Evolutionary conservation across 2,113 vertebrate genomes (phyloP), one percentile per base, ranked within the genome.

Genomic region (Chloropsis cyanopogon): DNA sequence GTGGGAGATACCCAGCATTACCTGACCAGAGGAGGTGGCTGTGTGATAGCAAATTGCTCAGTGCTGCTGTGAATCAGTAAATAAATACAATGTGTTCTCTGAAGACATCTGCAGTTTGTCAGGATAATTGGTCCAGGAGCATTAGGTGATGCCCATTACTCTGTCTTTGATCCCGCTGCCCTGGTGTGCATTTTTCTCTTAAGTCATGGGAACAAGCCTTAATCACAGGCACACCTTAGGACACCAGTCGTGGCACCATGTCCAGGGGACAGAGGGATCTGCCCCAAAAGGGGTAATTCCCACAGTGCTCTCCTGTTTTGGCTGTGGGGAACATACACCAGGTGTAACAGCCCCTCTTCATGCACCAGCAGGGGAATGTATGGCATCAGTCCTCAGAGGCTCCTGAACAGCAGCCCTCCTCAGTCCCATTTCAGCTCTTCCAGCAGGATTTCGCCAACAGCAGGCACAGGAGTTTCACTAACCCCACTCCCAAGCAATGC

Each of bases 81-180:
- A 97, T 95, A 96, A 95, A 95, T 71, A 68, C 80, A 83, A 37
- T 5, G 70, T 92, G 72, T 57, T 87, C 91, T 49, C n/a, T 25
- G 49, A 82, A 78, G 77, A 65, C 73, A 84, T 92, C 85, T 96
- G 88, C 60, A 78, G 33, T 89, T 91, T 92, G 61, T 93, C 96
- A 95, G 61, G 59, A 69, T 93, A 96, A 95, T 91, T 90, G 81
- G 31, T 71, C 19, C 0, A 6, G 84, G 86, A 92, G 84, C 92
- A 91, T 78, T 84, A 68, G 65, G 65, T 71, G 93, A 79, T 72
- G 78, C 70, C 23, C 90, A 33, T 83, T 92, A 85, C 68, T 64
- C 73, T 11, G 41, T 18, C 86, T 90, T 90, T 86, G 92, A 95
- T 90, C 60, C 50, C 2, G 0, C 54, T 90, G 82, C 79, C 47